Base-by-base conservation (phyloP, 2,797 vertebrate genomes). In the Sciurus carolinensis region DNA sequence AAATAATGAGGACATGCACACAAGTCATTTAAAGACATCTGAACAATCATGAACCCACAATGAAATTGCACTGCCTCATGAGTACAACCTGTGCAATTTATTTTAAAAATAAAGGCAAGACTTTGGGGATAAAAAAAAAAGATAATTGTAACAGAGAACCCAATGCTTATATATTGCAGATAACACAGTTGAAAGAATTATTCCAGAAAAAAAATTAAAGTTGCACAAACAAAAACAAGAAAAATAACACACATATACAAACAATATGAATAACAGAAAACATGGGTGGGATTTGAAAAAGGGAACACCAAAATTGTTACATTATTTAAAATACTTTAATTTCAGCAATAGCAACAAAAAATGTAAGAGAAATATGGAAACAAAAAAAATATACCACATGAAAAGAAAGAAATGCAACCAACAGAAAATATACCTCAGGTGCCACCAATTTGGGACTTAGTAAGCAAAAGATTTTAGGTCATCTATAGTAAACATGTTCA, bases 101-200 rank as follows among this genome's bases (percentile, higher is more conserved):
- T 73, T 93, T 87, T 57, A 54, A 69, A 83, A 84, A 66, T 87
- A 80, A 82, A n/a, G 52, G 39, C 9, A 73, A n/a, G 6, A 86
- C 6, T 14, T 44, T 57, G 10, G 44, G 10, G 6, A 14, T 5
- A 18, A 50, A 9, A 0, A 36, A 36, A 66, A 15, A 39, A n/a
- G 30, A 33, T 26, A 71, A 62, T 2, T 52, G 3, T 20, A 62
- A n/a, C 12, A n/a, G 30, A 80, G 1, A 71, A n/a, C 2, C 50
- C 50, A 84, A 28, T 83, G 44, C 12, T 52, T 86, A n/a, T 36
- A 77, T 1, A 17, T 4, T 36, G 11, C 1, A 79, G 50, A 14
- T 1, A 76, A 80, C 3, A 33, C 4, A 67, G 44, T 69, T 4
- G 11, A 64, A 36, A 87, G 30, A 76, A 87, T 80, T 90, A 64